Evolutionary conservation across 2,113 vertebrate genomes (phyloP), one percentile per base, ranked within the genome.

Genomic region (Lethenteron camtschaticum): DNA sequence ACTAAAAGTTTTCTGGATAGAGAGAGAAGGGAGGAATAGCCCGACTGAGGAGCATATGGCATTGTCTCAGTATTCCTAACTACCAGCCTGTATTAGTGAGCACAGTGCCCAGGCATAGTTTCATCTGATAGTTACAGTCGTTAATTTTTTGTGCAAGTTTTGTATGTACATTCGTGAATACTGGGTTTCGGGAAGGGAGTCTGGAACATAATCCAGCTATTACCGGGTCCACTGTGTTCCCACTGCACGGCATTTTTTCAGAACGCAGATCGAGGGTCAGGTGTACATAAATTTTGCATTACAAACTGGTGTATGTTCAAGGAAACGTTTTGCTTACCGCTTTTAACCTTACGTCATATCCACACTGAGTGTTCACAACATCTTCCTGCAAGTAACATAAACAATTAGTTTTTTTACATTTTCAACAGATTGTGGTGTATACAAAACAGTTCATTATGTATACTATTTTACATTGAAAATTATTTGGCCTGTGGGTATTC

Each of bases 351-450:
- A 90, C 82, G 70, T 90, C 88, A 11, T 90, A 90, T 74, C 89
- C 89, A 74, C 86, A 90, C 76, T 92, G 88, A 1, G 86, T 90
- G 76, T 89, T 90, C 73, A 87, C 82, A 71, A 90, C 86, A 71
- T 90, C 88, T 74, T 87, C 85, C 87, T 88, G 75, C 69, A 14
- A 66, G n/a, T 20, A 13, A 8, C 9, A 66, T n/a, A 66, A 11
- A 41, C 41, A 41, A 41, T 41, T 41, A 41, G 41, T 5, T 41
- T 41, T 41, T 41, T 41, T 41, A 41, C 41, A 41, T 41, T 41
- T 41, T 41, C 41, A 41, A 41, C 41, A 41, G 41, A 41, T 41
- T 41, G 41, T 41, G 41, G 41, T 41, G 41, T 41, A 41, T 41
- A 41, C 41, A 41, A 41, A 41, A 41, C 41, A 41, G 41, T 41